These are phyloP conservation scores for Coryphaenoides rupestris DNA, from an alignment of 2,113 vertebrate genomes.

Conservation along the genomic window DNA sequence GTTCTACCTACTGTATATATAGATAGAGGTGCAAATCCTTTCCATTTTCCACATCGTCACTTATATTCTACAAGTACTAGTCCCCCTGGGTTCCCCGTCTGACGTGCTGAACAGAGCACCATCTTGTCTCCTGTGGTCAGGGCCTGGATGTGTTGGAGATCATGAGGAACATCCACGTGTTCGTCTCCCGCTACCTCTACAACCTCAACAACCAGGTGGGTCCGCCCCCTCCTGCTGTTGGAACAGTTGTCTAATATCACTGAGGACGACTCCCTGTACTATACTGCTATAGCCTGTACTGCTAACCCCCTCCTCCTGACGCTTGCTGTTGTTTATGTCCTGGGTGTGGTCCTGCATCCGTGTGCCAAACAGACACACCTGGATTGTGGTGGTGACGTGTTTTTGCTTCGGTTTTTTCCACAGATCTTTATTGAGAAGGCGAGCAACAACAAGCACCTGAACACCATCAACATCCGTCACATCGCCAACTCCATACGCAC, in stretches of 20 bases:
- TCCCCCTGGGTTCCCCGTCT: background rate
- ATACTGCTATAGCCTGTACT: too few species aligned
- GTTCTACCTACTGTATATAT: too few species aligned
- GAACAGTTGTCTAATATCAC: background rate
- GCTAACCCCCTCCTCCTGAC: too few species aligned
- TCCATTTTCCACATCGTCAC: too few species aligned
- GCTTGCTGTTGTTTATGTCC: too few species aligned
- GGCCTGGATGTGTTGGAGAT: conserved; percentile 97
- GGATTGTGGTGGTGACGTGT: background rate
- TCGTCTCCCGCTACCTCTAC: conserved; percentile 97
- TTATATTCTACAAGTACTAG: background rate
- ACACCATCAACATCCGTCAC: conserved; percentile 98
- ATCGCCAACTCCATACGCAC: conserved; percentile 98
- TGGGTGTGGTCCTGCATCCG: too few species aligned
- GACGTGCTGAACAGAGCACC: background rate
- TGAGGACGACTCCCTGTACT: too few species aligned
- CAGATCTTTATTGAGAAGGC: conserved; percentile 98
- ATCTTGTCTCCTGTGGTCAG: conserved; percentile 64
- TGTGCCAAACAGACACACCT: too few species aligned
- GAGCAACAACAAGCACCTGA: conserved; percentile 98
- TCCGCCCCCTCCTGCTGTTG: background rate
- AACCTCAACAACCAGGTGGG: conserved; percentile 98
- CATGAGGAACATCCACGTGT: conserved; percentile 99
- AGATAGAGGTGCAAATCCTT: too few species aligned
- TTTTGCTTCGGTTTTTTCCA: conserved; percentile 41